A percentile compares a stretch with the other conserved stretches of the same genome.
Evolutionary conservation across 2,113 vertebrate species (phyloP).

Genomic region (Pelodiscus sinensis): DNA sequence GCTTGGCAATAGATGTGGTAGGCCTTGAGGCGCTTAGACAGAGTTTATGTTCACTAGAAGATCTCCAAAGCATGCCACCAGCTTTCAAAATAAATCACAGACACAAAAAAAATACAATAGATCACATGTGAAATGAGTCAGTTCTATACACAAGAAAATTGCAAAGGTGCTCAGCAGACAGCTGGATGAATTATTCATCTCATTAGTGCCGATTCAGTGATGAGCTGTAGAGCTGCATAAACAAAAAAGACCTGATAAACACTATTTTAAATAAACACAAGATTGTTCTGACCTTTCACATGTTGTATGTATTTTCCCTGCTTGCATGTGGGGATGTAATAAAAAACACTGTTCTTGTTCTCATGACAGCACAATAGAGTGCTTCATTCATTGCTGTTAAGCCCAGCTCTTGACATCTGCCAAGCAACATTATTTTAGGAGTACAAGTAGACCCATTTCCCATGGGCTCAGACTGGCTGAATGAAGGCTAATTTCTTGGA

Average conservation of each 20-base stretch:
- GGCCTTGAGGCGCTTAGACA: no score
- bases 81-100: not conserved
- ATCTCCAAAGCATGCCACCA: not conserved
- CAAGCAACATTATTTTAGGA: not conserved
- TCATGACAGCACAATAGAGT: not conserved
- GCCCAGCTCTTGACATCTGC: not conserved
- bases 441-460: slow-evolving; percentile 2
- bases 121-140: not conserved
- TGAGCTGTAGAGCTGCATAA: not conserved
- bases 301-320: not conserved
- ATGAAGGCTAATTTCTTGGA: not conserved
- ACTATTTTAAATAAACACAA: not conserved
- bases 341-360: not conserved
- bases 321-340: not conserved
- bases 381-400: not conserved
- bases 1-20: no score
- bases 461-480: not conserved
- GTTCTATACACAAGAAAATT: not conserved
- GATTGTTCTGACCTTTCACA: not conserved
- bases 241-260: not conserved
- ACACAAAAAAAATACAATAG: not conserved
- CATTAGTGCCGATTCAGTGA: not conserved
- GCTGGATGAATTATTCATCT: slow-evolving; percentile 5
- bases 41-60: not conserved
- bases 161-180: not conserved